phyloP scores from a whole-genome alignment of 2,888 invertebrate species.

The Drosophila longiperda region DNA sequence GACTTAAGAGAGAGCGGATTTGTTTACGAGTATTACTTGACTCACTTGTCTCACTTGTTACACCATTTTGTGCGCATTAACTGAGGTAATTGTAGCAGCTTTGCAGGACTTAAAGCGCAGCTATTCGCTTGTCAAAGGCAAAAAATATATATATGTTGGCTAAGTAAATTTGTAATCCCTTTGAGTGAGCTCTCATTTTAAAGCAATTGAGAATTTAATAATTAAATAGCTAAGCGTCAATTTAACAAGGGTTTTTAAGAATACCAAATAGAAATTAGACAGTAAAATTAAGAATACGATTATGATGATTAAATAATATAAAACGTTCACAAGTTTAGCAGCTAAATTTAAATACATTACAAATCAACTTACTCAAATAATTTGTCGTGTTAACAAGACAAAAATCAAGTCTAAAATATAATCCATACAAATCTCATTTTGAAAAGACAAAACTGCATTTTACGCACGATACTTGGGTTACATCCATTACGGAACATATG shows the following conservation, averaged over 20 bases:
- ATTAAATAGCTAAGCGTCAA: constrained; percentile 6
- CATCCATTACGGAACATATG: constrained; percentile 35
- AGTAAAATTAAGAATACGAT: neutral
- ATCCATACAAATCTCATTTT: constrained; percentile 8
- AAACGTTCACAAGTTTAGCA: neutral
- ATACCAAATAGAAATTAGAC: neutral
- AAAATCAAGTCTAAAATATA: constrained; percentile 1
- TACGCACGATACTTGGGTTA: constrained; percentile 10
- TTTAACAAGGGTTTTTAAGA: neutral
- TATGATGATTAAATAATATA: neutral
- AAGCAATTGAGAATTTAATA: constrained; percentile 1
- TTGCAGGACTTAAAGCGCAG: constrained; percentile 55
- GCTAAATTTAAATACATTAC: no score
- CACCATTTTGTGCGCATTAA: constrained; percentile 66
- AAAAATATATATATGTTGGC: neutral
- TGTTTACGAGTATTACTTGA: constrained; percentile 27
- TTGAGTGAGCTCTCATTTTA: neutral
- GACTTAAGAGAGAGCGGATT: constrained; percentile 12
- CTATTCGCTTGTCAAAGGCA: constrained; percentile 24
- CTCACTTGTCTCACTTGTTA: constrained; percentile 57
- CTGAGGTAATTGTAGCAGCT: constrained; percentile 72
- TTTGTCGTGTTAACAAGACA: neutral
- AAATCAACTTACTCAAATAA: neutral
- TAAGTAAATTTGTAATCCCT: constrained; percentile 11
- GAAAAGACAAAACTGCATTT: constrained; percentile 1